A percentile compares a stretch with the other conserved stretches of the same genome.
Conservation (phyloP, 2,888 invertebrate genomes). For the Drosophila heteroneura region DNA sequence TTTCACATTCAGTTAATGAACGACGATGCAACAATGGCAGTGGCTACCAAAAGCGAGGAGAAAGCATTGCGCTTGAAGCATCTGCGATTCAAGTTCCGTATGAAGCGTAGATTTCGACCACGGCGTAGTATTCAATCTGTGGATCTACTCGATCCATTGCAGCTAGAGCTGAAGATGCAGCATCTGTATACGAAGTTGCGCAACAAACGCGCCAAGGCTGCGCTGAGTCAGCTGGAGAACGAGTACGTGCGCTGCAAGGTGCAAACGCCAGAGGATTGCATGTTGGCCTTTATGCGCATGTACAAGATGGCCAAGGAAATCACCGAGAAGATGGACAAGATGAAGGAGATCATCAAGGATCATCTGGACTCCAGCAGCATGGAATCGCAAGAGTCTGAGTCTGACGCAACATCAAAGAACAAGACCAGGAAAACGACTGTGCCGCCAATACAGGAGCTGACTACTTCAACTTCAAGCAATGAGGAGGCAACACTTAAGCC, state of each 20-base stretch:
- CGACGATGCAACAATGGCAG: constrained; percentile 4
- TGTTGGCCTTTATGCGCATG: constrained; percentile 80
- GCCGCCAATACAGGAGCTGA: constrained; percentile 15
- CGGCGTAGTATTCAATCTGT: constrained; percentile 35
- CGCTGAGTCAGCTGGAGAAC: constrained; percentile 72
- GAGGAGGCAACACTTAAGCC: constrained; percentile 44
- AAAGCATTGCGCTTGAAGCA: constrained; percentile 53
- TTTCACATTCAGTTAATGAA: constrained; percentile 39
- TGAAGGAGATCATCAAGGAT: constrained; percentile 80
- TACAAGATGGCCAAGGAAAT: constrained; percentile 82
- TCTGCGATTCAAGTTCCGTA: constrained; percentile 55
- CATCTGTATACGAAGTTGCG: constrained; percentile 74
- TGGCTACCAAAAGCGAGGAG: constrained; percentile 38
- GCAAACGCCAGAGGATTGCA: constrained; percentile 75
- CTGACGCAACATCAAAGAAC: constrained; percentile 24
- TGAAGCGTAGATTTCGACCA: constrained; percentile 38
- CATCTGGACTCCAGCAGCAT: constrained; percentile 57
- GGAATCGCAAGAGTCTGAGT: constrained; percentile 42
- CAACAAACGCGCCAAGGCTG: constrained; percentile 74
- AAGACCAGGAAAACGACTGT: constrained; percentile 9
- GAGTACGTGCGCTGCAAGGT: constrained; percentile 82
- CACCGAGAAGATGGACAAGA: constrained; percentile 80
- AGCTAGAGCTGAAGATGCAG: constrained; percentile 68
- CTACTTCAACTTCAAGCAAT: constrained; percentile 29
- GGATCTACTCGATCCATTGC: constrained; percentile 73